A percentile compares a stretch with the other conserved stretches of the same genome.
Evolutionary conservation across 2,113 vertebrate genomes (phyloP).

Genomic region (Sebastes schlegelii): DNA sequence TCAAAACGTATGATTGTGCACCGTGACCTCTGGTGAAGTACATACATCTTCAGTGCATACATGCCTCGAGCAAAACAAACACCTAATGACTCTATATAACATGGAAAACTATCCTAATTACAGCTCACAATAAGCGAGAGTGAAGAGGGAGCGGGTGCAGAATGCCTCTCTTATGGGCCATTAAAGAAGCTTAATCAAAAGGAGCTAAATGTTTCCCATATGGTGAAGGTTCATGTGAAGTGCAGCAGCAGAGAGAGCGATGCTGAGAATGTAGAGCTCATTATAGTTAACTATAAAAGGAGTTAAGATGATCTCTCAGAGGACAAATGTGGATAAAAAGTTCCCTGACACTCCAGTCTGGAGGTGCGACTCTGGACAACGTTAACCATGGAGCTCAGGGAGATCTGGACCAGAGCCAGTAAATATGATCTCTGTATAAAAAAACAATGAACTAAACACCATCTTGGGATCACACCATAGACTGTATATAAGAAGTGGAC

Average conservation of each 20-base stretch:
- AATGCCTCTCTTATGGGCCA: conserved; percentile 17
- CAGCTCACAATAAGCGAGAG: conserved; percentile 2
- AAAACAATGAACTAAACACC: too few species aligned
- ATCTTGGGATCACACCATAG: too few species aligned
- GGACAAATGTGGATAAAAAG: conserved; percentile 8
- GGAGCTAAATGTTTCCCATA: conserved; percentile 38
- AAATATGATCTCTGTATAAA: too few species aligned
- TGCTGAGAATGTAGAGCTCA: conserved; percentile 25
- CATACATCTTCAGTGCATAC: background rate
- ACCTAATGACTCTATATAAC: background rate
- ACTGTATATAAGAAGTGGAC: too few species aligned
- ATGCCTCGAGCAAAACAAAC: background rate
- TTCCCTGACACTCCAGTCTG: background rate
- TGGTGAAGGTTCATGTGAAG: conserved; percentile 42
- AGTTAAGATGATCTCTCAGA: conserved; percentile 1
- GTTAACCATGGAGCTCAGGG: background rate
- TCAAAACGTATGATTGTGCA: background rate
- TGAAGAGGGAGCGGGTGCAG: background rate
- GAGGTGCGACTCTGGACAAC: background rate
- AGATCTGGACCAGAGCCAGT: background rate
- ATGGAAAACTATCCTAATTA: conserved; percentile 18
- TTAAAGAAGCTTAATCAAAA: conserved; percentile 32
- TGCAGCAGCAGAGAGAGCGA: conserved; percentile 20
- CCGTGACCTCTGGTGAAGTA: background rate
- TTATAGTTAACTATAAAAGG: conserved; percentile 52